phyloP scores from a whole-genome alignment of 2,888 invertebrate species.

The Patella ulyssiponensis region DNA sequence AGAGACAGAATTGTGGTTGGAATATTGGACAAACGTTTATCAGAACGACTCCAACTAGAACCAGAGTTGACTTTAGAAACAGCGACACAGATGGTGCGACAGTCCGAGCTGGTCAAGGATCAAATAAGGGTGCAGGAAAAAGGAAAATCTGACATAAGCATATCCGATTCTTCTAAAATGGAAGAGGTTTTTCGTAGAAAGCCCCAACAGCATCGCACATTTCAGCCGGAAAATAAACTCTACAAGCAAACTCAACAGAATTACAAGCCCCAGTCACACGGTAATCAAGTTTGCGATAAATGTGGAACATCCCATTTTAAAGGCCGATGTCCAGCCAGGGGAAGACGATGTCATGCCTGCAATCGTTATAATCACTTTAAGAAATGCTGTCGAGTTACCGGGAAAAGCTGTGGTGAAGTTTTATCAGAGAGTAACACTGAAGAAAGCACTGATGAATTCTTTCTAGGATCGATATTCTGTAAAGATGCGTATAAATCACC shows the following conservation, averaged over 20 bases:
- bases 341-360: slow-evolving; percentile 21
- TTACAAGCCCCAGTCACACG: background rate
- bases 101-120: slow-evolving; percentile 28
- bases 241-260: background rate
- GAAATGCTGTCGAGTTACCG: slow-evolving; percentile 18
- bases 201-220: background rate
- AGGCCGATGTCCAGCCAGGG: slow-evolving; percentile 22
- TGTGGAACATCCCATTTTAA: slow-evolving; percentile 26
- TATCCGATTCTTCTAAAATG: background rate
- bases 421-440: background rate
- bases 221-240: too few relatives aligned
- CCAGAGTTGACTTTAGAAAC: slow-evolving; percentile 19
- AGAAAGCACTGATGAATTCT: slow-evolving; percentile 1
- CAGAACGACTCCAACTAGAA: slow-evolving; percentile 28
- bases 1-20: slow-evolving; percentile 30
- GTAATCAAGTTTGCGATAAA: slow-evolving; percentile 7
- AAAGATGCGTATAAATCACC: background rate
- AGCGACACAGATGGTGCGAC: slow-evolving; percentile 22
- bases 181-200: background rate
- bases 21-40: slow-evolving; percentile 23
- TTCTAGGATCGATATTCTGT: slow-evolving; percentile 19
- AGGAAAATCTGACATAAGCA: slow-evolving; percentile 4
- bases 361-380: slow-evolving; percentile 24
- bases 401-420: background rate
- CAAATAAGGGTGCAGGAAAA: slow-evolving; percentile 18